phyloP scores from a whole-genome alignment of 2,888 invertebrate species.

The Gortyna flavago region DNA sequence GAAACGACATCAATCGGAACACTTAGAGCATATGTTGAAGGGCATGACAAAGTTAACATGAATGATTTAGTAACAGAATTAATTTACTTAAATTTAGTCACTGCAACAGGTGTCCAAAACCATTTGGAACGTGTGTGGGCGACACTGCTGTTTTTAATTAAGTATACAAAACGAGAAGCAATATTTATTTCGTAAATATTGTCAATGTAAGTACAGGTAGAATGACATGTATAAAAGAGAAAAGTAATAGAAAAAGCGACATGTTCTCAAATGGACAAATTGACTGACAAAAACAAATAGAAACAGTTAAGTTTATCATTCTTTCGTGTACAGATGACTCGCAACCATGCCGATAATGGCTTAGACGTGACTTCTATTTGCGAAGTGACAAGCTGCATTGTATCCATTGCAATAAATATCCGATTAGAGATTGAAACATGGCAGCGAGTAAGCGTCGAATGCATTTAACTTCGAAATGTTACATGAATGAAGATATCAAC shows the following conservation, averaged over 20 bases:
- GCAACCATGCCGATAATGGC: conserved; percentile 75
- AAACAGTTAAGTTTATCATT: conserved; percentile 62
- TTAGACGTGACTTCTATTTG: conserved; percentile 78
- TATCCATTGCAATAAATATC: conserved; percentile 56
- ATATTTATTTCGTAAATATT: conserved; percentile 32
- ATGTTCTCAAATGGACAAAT: conserved; percentile 55
- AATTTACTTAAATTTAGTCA: conserved; percentile 57
- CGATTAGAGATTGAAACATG: conserved; percentile 60
- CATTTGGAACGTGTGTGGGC: conserved; percentile 64
- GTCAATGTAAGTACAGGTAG: background rate
- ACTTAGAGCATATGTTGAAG: conserved; percentile 25
- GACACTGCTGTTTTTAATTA: conserved; percentile 54
- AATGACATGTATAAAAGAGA: conserved; percentile 2
- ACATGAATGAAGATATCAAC: conserved; percentile 49
- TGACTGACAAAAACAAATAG: conserved; percentile 67
- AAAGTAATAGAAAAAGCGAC: conserved; percentile 20
- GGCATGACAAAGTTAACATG: conserved; percentile 39
- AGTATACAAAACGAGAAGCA: conserved; percentile 21
- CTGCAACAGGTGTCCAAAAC: conserved; percentile 70
- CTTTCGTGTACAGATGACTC: conserved; percentile 68
- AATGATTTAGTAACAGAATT: conserved; percentile 53
- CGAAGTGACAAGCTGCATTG: conserved; percentile 60
- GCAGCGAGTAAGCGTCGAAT: conserved; percentile 34
- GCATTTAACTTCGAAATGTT: conserved; percentile 35
- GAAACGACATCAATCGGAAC: background rate